Evolutionary conservation across 2,113 vertebrate species (phyloP).

Genomic region (Marmota monax): DNA sequence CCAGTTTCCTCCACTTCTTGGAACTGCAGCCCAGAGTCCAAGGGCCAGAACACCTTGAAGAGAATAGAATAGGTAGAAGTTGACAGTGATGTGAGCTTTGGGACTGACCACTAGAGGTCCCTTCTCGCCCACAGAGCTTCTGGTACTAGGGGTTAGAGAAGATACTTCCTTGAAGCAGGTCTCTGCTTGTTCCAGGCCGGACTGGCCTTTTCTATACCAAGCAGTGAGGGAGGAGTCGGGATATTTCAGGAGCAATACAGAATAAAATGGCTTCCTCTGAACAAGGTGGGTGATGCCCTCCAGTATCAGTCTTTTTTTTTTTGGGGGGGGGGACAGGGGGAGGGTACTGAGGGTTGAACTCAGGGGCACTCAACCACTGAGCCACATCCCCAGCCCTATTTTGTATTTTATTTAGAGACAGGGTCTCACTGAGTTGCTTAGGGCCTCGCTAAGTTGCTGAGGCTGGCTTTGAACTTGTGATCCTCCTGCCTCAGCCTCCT

Average conservation of each 20-base stretch:
- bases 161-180: background rate
- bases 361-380: no score
- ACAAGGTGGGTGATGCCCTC: background rate
- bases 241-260: background rate
- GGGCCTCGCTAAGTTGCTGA: no score
- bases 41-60: background rate
- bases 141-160: background rate
- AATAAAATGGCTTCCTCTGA: background rate
- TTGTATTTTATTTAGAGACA: no score
- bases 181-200: background rate
- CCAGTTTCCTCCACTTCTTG: background rate
- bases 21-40: background rate
- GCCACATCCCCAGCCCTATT: no score
- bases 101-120: conserved; percentile 78
- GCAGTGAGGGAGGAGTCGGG: background rate
- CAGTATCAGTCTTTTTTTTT: background rate
- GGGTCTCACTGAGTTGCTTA: no score
- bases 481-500: no score
- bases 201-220: background rate
- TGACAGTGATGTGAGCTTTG: background rate
- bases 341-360: no score
- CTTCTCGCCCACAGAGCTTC: conserved; percentile 50
- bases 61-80: background rate
- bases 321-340: no score
- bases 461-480: no score